A percentile compares a stretch with the other conserved stretches of the same genome.
These are phyloP conservation scores for Diplosoma virens DNA, from an alignment of 23 tunicate genomes.

Conservation along the genomic window DNA sequence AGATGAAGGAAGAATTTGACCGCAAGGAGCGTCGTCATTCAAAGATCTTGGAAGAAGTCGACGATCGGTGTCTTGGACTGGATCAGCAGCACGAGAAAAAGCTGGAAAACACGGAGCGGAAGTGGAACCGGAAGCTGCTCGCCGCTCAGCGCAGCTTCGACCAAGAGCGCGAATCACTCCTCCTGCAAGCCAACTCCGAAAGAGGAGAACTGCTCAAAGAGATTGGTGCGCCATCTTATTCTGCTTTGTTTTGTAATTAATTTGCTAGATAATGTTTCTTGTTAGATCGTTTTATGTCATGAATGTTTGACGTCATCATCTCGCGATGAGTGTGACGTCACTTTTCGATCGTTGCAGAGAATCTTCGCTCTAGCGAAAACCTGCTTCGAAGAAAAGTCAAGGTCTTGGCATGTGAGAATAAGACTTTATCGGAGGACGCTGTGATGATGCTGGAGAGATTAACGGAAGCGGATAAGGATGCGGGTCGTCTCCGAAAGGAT, in stretches of 20 bases:
- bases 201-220: constrained; percentile 67
- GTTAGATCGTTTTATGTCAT: no score
- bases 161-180: constrained; percentile 46
- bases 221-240: constrained; percentile 33
- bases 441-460: constrained; percentile 40
- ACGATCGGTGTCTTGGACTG: constrained; percentile 63
- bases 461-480: constrained; percentile 56
- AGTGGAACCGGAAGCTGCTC: constrained; percentile 59
- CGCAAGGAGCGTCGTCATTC: constrained; percentile 55
- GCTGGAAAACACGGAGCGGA: constrained; percentile 28
- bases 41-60: constrained; percentile 70
- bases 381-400: constrained; percentile 52
- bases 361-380: constrained; percentile 6
- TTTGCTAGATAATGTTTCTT: no score
- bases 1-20: constrained; percentile 58
- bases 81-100: constrained; percentile 61
- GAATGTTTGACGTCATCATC: no score
- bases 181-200: constrained; percentile 34
- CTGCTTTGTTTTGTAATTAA: no score
- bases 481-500: constrained; percentile 68
- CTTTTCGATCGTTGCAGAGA: no score
- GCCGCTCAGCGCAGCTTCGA: constrained; percentile 41
- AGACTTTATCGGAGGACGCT: constrained; percentile 38
- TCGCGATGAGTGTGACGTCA: no score
- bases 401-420: constrained; percentile 58